Evolutionary conservation across 1,140 invertebrate genomes (phyloP), one percentile per base, ranked within the genome.

Genomic region (Dendrolimus punctatus): DNA sequence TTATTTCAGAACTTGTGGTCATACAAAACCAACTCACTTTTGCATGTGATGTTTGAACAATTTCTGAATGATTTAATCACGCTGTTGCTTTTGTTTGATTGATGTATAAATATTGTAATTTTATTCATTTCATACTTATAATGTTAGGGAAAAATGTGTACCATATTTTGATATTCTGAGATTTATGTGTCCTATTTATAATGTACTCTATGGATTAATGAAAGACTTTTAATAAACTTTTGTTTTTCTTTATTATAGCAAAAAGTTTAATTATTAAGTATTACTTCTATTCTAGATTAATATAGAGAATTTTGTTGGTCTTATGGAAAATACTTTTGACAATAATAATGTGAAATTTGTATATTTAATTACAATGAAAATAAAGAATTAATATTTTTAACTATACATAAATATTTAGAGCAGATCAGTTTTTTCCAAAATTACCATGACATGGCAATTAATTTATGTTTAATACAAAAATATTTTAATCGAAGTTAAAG

Each of bases 21-120:
- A 58, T 52, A 64, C 9, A 56, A 60, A 66, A 40, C 5, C 55
- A 47, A 71, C 66, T 72, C 64, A 72, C 69, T 55, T 68, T 49
- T 60, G 36, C 53, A 40, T 2, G 40, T 39, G 8, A 52, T 37
- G 49, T 58, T 49, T 47, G 52, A 51, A 49, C 43, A 45, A 60
- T 51, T 57, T 55, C 50, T 58, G 51, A 55, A 47, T 39, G 48
- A 49, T 42, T 52, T 55, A 37, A 5, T 39, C 41, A 49, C 40
- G 41, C 55, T 38, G 8, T 9, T n/a, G n/a, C n/a, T n/a, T n/a
- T n/a, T n/a, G n/a, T n/a, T n/a, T n/a, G n/a, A 40, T 40, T 51
- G 51, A 48, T 55, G 8, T 48, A 58, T 8, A 39, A 49, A 23
- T 47, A 50, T 56, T 39, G 49, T 48, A 55, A 62, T 62, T 55